Base-by-base conservation (phyloP, 2,888 invertebrate genomes). In the Sarcophaga caerulescens region DNA sequence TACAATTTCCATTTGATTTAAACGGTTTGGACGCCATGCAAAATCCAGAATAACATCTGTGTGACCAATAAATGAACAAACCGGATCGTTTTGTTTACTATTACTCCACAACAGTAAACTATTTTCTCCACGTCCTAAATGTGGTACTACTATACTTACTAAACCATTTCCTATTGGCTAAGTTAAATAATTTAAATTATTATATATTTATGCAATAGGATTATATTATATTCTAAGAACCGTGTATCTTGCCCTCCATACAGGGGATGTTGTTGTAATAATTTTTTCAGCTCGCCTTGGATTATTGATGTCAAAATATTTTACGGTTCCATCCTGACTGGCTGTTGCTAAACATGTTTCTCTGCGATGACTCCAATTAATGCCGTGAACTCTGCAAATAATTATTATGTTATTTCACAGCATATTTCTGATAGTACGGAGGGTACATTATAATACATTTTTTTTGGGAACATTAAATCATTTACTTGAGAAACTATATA, bases 241-340 rank as follows among this genome's bases (percentile, higher is more conserved):
- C 76, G 98, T 97, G 90, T 97, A 98, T 92, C 97, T 95, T 2
- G 98, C 98, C 90, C 98, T 95, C 98, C 98, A 99, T 0, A 99
- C 97, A 1, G 98, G 98, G 4, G 93, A 93, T 88, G 96, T 95
- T 0, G 98, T 97, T 89, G 96, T 96, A 82, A 98, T 95, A 83
- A 97, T 95, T 93, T 96, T 97, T 91, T 98, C 98, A 3, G 97
- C 96, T 89, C 96, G 95, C 88, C 97, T 94, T 6, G 97, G 96
- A 94, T 96, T 97, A 87, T 96, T 96, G 2, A 97, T 96, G 92
- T 98, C 98, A 94, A 98, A 99, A 93, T 98, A 97, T 94, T 98
- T 98, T 3, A 99, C 98, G 71, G 98, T 97, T 80, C 97, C 97
- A 93, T 99, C 99, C 93, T 99, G 98, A 94, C 98, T 98, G 82